phyloP scores from a whole-genome alignment of 2,113 vertebrate genomes.

The Albula glossodonta region DNA sequence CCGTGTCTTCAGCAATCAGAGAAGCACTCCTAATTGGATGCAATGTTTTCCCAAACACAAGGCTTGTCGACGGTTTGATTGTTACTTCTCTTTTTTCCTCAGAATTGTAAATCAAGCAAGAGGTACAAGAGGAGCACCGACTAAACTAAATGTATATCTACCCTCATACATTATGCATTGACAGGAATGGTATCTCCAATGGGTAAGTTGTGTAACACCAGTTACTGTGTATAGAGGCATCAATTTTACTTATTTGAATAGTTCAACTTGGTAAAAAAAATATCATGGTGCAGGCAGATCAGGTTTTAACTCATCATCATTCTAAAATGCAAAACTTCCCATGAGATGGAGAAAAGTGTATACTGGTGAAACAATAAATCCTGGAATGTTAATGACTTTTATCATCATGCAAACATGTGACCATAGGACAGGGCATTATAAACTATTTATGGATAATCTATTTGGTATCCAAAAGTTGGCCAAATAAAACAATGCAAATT shows the following conservation, averaged over 20 bases:
- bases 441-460: not conserved
- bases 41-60: constrained; percentile 65
- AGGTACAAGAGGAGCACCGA: constrained; percentile 56
- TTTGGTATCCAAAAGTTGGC: not conserved
- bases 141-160: constrained; percentile 61
- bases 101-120: constrained; percentile 66
- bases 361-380: not conserved
- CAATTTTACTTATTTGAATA: not conserved
- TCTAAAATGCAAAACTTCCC: not conserved
- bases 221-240: not conserved
- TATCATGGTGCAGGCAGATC: not conserved
- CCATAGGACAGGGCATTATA: no score
- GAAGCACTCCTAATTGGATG: constrained; percentile 85
- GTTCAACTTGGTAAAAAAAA: not conserved
- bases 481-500: no score
- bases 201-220: not conserved
- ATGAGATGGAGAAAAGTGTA: constrained; percentile 3
- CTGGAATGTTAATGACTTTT: no score
- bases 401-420: no score
- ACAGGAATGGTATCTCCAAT: constrained; percentile 23
- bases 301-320: not conserved
- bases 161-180: constrained; percentile 65
- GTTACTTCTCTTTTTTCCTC: constrained; percentile 63
- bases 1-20: constrained; percentile 82
- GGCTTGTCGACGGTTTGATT: constrained; percentile 63